Evolutionary conservation across 2,113 vertebrate genomes (phyloP).

Genomic region (Marmota monax): DNA sequence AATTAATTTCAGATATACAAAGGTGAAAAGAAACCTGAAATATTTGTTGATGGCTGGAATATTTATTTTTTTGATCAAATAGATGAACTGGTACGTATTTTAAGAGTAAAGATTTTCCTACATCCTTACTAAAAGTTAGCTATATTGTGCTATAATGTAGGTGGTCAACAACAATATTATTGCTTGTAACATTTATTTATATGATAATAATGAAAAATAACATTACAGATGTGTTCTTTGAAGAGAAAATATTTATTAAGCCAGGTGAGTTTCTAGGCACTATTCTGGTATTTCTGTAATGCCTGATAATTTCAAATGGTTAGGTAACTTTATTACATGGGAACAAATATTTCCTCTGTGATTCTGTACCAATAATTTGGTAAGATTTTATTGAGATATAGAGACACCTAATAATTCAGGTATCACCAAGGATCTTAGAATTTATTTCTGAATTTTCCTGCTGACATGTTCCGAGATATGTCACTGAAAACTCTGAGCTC

Average conservation of each 20-base stretch:
- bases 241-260: slow-evolving; percentile 46
- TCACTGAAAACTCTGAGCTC: slow-evolving; percentile 29
- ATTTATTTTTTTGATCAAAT: slow-evolving; percentile 95
- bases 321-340: slow-evolving; percentile 39
- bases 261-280: slow-evolving; percentile 25
- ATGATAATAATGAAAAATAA: not conserved
- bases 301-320: not conserved
- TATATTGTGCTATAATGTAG: not conserved
- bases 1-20: slow-evolving; percentile 91
- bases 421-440: slow-evolving; percentile 20
- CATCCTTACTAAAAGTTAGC: slow-evolving; percentile 60
- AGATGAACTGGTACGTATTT: slow-evolving; percentile 90
- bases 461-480: not conserved
- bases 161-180: not conserved
- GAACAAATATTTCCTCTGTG: not conserved
- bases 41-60: slow-evolving; percentile 96
- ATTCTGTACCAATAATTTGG: not conserved
- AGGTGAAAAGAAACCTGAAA: slow-evolving; percentile 92
- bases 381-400: not conserved
- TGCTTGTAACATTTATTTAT: slow-evolving; percentile 1
- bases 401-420: not conserved
- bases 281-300: slow-evolving; percentile 21
- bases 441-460: slow-evolving; percentile 24
- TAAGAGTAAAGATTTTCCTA: slow-evolving; percentile 66
- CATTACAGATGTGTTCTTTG: slow-evolving; percentile 26